These are phyloP conservation scores for Chlorospingus flavigularis DNA, from an alignment of 2,797 vertebrate genomes.

Conservation along the genomic window DNA sequence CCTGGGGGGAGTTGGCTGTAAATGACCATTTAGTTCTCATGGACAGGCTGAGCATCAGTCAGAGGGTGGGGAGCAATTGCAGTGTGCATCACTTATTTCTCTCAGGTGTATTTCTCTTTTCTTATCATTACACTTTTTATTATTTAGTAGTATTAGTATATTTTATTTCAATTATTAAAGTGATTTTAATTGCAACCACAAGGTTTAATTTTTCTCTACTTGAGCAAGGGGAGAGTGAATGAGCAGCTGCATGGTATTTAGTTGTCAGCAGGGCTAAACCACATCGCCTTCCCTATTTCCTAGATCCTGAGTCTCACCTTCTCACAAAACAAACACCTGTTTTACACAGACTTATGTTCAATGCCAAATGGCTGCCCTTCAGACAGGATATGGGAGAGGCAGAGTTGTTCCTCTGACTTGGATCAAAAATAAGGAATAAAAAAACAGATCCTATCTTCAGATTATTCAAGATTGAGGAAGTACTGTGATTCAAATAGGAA, in stretches of 20 bases:
- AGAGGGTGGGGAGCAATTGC: background rate
- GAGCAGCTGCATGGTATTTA: background rate
- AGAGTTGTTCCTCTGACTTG: background rate
- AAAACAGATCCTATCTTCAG: background rate
- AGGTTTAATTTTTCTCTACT: background rate
- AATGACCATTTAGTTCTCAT: background rate
- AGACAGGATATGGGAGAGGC: background rate
- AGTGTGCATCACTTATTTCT: background rate
- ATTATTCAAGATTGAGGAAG: background rate
- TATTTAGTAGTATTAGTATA: accelerated
- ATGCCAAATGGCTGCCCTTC: background rate
- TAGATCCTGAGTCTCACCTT: background rate
- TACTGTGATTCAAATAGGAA: background rate
- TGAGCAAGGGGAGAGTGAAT: background rate
- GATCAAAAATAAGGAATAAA: background rate
- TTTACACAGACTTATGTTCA: background rate
- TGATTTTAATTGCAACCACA: background rate
- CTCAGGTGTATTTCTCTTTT: background rate
- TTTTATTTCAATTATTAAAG: background rate
- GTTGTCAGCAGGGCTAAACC: background rate
- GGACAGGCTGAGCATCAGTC: background rate
- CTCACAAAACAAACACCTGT: background rate
- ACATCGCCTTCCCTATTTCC: background rate
- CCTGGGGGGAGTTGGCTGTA: background rate
- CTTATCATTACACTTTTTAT: background rate